Evolutionary conservation across 1,140 invertebrate species (phyloP), one percentile per base, ranked within the genome.

Genomic region (Cyclargus thomasi): DNA sequence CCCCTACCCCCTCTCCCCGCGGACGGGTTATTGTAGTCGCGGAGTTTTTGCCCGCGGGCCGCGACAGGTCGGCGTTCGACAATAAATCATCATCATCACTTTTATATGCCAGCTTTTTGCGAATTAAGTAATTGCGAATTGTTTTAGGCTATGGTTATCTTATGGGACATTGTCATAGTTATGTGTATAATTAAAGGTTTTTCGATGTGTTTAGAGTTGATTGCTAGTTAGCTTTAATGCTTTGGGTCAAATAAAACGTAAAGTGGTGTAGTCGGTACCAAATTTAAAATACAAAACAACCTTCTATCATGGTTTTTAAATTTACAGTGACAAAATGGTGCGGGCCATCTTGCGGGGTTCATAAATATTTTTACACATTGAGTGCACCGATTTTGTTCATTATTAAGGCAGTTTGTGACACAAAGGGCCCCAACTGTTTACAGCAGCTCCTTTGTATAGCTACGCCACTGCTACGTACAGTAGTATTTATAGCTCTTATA

Each of bases 41-140:
- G n/a, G 16, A 14, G 18, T 55, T 16, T 17, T 17, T 17, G n/a
- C n/a, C n/a, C 53, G 6, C n/a, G n/a, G n/a, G n/a, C n/a, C n/a
- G n/a, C 53, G 4, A 55, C 53, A 55, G 53, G 53, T 55, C 16
- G n/a, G 6, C 18, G n/a, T 8, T 17, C 53, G 53, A 17, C 53
- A 14, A n/a, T 53, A 53, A 53, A 53, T 53, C 53, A 53, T 53
- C 53, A 53, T 53, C 53, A 53, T 53, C 53, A 55, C 6, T 55
- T 17, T 16, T 53, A 53, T 53, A 55, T 55, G 7, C 1, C 53
- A 17, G 4, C 6, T 20, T 55, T 55, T 17, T 55, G 47, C 10
- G 4, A n/a, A 55, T 55, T 20, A n/a, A 55, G n/a, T n/a, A n/a
- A n/a, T 55, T n/a, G 53, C 53, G 7, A 16, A 17, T 55, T 18